These are phyloP conservation scores for Dicrostonyx torquatus DNA, from an alignment of 2,797 vertebrate genomes.

Conservation along the genomic window DNA sequence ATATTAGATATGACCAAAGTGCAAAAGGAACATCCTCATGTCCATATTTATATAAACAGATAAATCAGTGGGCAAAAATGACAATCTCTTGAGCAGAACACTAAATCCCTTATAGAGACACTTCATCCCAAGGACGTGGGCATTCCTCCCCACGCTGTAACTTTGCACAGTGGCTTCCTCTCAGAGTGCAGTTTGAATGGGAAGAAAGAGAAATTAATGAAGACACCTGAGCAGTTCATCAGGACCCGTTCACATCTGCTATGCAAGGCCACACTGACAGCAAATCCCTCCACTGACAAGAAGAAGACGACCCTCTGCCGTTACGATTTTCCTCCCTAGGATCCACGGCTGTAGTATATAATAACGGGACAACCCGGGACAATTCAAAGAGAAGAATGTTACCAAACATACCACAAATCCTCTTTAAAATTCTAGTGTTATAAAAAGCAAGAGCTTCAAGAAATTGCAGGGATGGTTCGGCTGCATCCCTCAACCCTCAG, in stretches of 20 bases:
- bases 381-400: neutral
- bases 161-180: neutral
- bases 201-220: neutral
- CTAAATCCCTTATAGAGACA: neutral
- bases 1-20: neutral
- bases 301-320: neutral
- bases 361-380: neutral
- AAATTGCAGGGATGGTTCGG: neutral
- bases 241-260: neutral
- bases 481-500: neutral
- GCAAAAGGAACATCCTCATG: neutral
- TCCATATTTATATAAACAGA: neutral
- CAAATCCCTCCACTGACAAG: neutral
- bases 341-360: neutral
- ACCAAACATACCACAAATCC: neutral
- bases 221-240: neutral
- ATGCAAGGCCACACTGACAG: neutral
- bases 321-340: neutral
- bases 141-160: neutral
- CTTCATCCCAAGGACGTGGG: neutral
- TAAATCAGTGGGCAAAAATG: neutral
- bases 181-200: neutral
- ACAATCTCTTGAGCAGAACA: neutral
- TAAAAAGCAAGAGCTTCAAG: neutral
- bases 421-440: neutral